Evolutionary conservation across 2,113 vertebrate species (phyloP).

Genomic region (Gallinago jamesoni): DNA sequence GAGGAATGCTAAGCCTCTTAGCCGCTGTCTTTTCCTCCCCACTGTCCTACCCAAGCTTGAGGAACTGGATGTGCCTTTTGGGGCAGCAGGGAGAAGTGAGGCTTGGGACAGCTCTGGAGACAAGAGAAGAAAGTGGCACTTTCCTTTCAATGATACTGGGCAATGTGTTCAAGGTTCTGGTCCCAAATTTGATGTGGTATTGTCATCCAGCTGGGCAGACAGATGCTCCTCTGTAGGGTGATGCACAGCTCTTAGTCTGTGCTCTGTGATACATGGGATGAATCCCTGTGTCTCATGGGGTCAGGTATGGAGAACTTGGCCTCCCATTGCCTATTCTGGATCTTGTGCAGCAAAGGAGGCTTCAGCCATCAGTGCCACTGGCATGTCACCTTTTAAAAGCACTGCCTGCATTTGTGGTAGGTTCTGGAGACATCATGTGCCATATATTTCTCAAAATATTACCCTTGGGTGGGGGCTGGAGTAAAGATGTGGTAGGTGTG

Average conservation of each 20-base stretch:
- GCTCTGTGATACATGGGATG: neutral
- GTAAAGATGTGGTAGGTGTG: neutral
- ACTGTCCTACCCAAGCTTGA: neutral
- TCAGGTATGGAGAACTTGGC: neutral
- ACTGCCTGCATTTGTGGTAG: neutral
- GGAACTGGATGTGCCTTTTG: neutral
- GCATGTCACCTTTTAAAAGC: neutral
- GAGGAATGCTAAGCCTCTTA: constrained; percentile 61
- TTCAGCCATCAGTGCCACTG: neutral
- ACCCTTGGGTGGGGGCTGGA: neutral
- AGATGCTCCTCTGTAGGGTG: neutral
- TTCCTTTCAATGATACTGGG: neutral
- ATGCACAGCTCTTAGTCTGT: neutral
- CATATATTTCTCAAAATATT: neutral
- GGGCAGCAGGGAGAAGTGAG: neutral
- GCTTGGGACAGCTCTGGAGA: neutral
- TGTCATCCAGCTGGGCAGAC: neutral
- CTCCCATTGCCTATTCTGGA: neutral
- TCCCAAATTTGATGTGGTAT: neutral
- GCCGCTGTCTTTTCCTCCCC: neutral
- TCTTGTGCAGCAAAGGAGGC: neutral
- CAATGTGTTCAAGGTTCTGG: neutral
- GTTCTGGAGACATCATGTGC: neutral
- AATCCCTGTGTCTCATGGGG: neutral
- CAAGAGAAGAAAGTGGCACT: neutral